A percentile compares a stretch with the other conserved stretches of the same genome.
These are phyloP conservation scores for Drosophila pegasa DNA, from an alignment of 2,888 invertebrate species.

Conservation along the genomic window DNA sequence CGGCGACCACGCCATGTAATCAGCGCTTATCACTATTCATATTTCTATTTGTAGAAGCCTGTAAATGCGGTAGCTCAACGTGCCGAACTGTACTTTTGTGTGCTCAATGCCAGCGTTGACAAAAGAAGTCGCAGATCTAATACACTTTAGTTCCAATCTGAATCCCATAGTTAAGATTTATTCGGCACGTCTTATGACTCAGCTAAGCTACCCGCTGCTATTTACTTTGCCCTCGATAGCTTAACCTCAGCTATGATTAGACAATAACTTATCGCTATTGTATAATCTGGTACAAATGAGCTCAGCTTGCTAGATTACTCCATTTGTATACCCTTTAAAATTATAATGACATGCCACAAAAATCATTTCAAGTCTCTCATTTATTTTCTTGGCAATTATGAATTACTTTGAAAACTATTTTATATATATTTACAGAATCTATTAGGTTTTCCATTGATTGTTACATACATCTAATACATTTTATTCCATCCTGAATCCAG, in stretches of 20 bases:
- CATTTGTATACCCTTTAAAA: background rate
- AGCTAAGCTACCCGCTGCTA: background rate
- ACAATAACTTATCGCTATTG: slow-evolving; percentile 8
- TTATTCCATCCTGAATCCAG: no score
- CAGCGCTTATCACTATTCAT: slow-evolving; percentile 13
- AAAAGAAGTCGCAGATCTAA: background rate
- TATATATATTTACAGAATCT: no score
- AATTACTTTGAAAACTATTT: no score
- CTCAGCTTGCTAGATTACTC: background rate
- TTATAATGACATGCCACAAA: no score
- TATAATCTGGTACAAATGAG: background rate
- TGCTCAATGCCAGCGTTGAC: slow-evolving; percentile 5
- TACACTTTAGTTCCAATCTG: no score
- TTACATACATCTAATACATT: no score
- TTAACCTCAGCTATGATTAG: slow-evolving; percentile 27
- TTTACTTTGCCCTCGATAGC: slow-evolving; percentile 7
- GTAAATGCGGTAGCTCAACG: slow-evolving; percentile 16
- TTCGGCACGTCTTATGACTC: background rate
- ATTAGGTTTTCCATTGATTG: no score
- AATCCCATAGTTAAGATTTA: no score
- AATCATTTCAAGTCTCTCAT: no score
- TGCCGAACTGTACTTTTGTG: slow-evolving; percentile 56
- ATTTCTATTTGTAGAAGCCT: slow-evolving; percentile 22
- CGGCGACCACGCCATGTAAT: slow-evolving; percentile 7
- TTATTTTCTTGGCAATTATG: no score